phyloP scores from a whole-genome alignment of 2,888 invertebrate species.

The Amblyjoppa proteus region DNA sequence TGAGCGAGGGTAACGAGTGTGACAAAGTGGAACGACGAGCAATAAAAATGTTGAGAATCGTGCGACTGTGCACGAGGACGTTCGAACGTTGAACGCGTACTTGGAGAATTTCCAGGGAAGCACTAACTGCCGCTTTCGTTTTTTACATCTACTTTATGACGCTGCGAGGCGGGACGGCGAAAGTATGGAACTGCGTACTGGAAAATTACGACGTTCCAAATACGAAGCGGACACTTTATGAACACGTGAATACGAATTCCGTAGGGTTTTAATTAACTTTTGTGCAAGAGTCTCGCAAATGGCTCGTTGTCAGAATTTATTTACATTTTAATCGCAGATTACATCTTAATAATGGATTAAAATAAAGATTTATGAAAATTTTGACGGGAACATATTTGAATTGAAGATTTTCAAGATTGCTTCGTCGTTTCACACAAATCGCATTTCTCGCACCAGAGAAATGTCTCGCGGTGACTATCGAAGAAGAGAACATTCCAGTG shows the following conservation, averaged over 20 bases:
- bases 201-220: background rate
- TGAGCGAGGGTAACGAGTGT: background rate
- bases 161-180: background rate
- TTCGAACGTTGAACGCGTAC: background rate
- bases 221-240: background rate
- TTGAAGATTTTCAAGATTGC: background rate
- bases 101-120: background rate
- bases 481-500: background rate
- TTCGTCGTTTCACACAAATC: background rate
- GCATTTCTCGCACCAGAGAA: background rate
- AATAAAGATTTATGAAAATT: background rate
- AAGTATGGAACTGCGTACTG: background rate
- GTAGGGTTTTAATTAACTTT: background rate
- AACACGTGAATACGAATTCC: background rate
- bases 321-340: background rate
- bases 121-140: background rate
- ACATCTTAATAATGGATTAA: background rate
- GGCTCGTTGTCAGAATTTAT: background rate
- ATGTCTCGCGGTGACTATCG: background rate
- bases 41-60: background rate
- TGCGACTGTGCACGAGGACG: background rate
- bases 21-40: background rate
- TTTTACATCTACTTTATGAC: background rate
- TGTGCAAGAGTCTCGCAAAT: background rate
- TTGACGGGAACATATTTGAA: background rate